Base-by-base conservation (phyloP, 2,797 vertebrate species). In the Sarcophilus harrisii region DNA sequence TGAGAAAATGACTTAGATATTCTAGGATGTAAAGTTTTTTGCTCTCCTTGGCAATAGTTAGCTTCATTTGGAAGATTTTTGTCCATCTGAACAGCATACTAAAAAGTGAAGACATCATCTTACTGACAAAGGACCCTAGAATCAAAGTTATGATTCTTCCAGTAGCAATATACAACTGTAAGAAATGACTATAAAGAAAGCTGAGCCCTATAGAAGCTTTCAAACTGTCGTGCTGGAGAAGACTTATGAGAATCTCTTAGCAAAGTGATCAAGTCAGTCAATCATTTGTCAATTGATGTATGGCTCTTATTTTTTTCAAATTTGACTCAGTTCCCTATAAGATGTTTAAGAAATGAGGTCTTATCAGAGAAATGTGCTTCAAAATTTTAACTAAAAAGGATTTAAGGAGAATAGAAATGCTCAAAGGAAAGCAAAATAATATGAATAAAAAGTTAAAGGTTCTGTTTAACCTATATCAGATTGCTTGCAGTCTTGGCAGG, bases 401-500 rank as follows among this genome's bases (percentile, higher is more conserved):
- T 62, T 30, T 57, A 5, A 38, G 96, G 52, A 95, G n/a, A 94
- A 90, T 3, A 90, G 60, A 90, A 91, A 90, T 81, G 58, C 89
- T 92, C 55, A 58, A 92, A 96, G 94, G 60, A 24, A 73, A 60
- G 87, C 91, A 95, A 92, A 87, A 21, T 87, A 66, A 14, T 58
- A 1, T 59, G 92, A 81, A 89, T 91, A 54, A 96, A 93, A 92
- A n/a, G 55, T 73, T 73, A 73, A 55, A 55, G 54, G 54, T 55
- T 55, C 54, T 55, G 54, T 55, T 55, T 55, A 55, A 55, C 10
- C 1, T 55, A 11, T 11, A 55, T 55, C 10, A 55, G 54, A 55
- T 55, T 55, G 54, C 10, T 55, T 55, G 54, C 54, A 55, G 54
- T 55, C 54, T 55, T 55, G 54, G 54, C 5, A n/a, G n/a, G n/a